Conservation (phyloP, 1,140 invertebrate species). For the Onthophagus taurus region DNA sequence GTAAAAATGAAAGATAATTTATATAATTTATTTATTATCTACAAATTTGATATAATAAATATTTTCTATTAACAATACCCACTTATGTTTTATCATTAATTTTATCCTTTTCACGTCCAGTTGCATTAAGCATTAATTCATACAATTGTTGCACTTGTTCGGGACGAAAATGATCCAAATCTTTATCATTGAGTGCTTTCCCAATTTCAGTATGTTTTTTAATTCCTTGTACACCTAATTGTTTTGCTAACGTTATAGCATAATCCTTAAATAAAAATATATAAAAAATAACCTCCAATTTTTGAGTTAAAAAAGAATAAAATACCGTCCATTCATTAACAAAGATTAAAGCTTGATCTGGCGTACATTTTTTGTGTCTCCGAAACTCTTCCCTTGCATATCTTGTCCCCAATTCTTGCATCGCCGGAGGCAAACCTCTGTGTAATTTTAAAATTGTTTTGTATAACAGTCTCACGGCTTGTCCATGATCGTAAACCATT, state of each 20-base stretch:
- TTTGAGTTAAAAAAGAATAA: slow-evolving; percentile 6
- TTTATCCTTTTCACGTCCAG: slow-evolving; percentile 16
- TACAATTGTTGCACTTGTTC: slow-evolving; percentile 76
- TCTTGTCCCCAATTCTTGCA: slow-evolving; percentile 66
- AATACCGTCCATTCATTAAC: slow-evolving; percentile 74
- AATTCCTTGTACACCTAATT: slow-evolving; percentile 53
- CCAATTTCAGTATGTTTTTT: slow-evolving; percentile 49
- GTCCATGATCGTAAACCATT: slow-evolving; percentile 19
- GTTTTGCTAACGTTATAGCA: slow-evolving; percentile 59
- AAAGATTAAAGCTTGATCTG: slow-evolving; percentile 62
- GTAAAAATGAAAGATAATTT: no score
- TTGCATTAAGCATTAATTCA: slow-evolving; percentile 67
- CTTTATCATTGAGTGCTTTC: slow-evolving; percentile 45
- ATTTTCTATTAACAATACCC: no score
- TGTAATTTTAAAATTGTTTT: slow-evolving; percentile 82
- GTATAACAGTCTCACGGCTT: slow-evolving; percentile 64
- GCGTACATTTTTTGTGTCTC: slow-evolving; percentile 69
- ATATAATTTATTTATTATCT: no score
- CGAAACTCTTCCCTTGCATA: slow-evolving; percentile 86
- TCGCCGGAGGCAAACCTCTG: slow-evolving; percentile 64
- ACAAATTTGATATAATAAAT: no score
- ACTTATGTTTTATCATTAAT: no score
- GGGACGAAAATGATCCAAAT: slow-evolving; percentile 63
- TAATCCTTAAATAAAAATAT: no score
- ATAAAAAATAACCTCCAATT: slow-evolving; percentile 21